Percentiles rank a stretch among this genome's conserved stretches.
Evolutionary conservation across 2,797 vertebrate species (phyloP).

Genomic region (Choloepus didactylus): DNA sequence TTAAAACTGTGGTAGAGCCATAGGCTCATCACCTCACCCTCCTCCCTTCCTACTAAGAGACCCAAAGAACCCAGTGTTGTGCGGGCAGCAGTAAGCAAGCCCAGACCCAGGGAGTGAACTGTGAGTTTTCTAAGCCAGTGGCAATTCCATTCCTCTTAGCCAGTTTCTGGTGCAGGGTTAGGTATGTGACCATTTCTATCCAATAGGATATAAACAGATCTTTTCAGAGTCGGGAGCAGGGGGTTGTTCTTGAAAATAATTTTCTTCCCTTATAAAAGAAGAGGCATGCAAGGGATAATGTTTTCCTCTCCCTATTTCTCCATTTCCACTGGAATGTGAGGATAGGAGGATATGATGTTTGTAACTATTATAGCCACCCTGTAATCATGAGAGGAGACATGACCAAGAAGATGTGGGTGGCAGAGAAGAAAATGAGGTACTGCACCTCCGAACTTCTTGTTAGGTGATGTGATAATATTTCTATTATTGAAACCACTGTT

Average conservation of each 20-base stretch:
- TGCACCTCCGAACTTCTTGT: background rate
- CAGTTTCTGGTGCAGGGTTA: background rate
- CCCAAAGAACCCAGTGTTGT: background rate
- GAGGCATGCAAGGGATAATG: background rate
- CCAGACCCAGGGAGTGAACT: background rate
- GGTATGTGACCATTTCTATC: background rate
- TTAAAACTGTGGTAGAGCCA: background rate
- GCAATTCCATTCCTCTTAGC: background rate
- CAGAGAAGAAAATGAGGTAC: background rate
- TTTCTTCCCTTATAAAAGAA: background rate
- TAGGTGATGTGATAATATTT: background rate
- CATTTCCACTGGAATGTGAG: background rate
- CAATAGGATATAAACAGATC: background rate
- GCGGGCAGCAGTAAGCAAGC: background rate
- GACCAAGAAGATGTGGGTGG: background rate
- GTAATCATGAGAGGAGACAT: background rate
- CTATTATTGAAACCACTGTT: background rate
- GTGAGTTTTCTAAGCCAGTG: background rate
- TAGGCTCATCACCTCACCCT: background rate
- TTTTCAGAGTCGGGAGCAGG: background rate
- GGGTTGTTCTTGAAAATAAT: background rate
- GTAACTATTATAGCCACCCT: background rate
- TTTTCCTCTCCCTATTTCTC: background rate
- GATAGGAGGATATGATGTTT: background rate
- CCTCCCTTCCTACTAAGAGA: background rate